Evolutionary conservation across 2,888 invertebrate species (phyloP), one percentile per base, ranked within the genome.

Genomic region (Noctua comes): DNA sequence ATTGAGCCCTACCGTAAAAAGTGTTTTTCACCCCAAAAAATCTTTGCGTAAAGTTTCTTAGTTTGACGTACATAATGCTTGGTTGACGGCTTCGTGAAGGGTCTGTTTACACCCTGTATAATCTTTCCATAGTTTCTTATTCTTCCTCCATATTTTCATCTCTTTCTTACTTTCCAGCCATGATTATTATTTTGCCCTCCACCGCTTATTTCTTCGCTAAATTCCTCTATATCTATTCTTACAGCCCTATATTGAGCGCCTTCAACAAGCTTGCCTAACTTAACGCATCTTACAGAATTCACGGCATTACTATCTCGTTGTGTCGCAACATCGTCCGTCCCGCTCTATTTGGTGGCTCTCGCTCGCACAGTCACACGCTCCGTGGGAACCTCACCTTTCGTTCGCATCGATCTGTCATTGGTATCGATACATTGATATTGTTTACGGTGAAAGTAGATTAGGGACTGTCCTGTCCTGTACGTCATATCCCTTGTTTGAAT

Each of bases 351-450:
- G 36, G 27, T 68, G 46, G 73, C 80, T 89, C 92, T 89, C 90
- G 87, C 90, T 88, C 85, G 88, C 88, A 86, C 91, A 90, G 91
- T 93, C 93, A 91, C 93, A 93, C 93, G 93, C 85, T 90, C 90
- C 93, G 93, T 93, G 93, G 91, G 93, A 93, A 93, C 92, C 85
- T 91, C 92, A 93, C 93, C 93, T 93, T 93, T 93, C 86, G 71
- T 86, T 59, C 76, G 88, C 87, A 88, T 89, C 91, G 90, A 90
- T 90, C 86, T 88, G 88, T 88, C 87, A 88, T 80, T 84, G 43
- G 80, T 68, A 83, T 89, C 88, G 89, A 89, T 86, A 79, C 74
- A 82, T 89, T 65, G 84, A 84, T 85, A 86, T 73, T 77, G 77
- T 78, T 82, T 85, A 85, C n/a, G 69, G 85, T 77, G 87, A 86